phyloP scores from a whole-genome alignment of 2,888 invertebrate genomes.

The Thera britannica region DNA sequence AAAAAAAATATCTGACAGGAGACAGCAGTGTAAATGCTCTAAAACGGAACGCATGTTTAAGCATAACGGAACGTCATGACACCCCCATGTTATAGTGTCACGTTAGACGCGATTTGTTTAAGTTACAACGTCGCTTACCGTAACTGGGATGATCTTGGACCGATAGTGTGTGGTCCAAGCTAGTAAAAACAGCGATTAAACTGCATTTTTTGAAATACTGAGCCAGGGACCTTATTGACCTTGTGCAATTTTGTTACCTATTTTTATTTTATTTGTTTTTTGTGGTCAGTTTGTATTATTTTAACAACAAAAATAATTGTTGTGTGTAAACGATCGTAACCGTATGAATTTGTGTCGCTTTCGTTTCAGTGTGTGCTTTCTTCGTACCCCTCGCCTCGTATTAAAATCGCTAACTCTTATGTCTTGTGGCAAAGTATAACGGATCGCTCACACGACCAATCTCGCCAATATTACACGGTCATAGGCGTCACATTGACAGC shows the following conservation, averaged over 20 bases:
- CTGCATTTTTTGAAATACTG: neutral
- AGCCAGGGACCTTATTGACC: no score
- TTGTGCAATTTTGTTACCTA: no score
- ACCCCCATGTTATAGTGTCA: slow-evolving; percentile 33
- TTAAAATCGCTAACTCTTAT: slow-evolving; percentile 9
- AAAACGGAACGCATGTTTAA: slow-evolving; percentile 33
- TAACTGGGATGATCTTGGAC: slow-evolving; percentile 58
- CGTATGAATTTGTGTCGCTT: no score
- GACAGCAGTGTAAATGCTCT: slow-evolving; percentile 7
- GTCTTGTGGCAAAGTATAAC: slow-evolving; percentile 18
- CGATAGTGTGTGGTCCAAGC: slow-evolving; percentile 42
- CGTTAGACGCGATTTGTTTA: slow-evolving; percentile 52
- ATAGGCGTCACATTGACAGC: slow-evolving; percentile 26
- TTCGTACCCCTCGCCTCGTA: no score
- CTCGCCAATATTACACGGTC: slow-evolving; percentile 35
- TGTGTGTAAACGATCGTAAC: no score
- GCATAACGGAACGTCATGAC: slow-evolving; percentile 45
- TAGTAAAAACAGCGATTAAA: slow-evolving; percentile 32
- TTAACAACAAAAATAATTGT: no score
- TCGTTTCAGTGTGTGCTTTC: no score
- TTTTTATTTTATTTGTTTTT: no score
- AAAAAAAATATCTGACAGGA: no score
- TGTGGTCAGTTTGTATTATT: no score
- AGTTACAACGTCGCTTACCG: slow-evolving; percentile 59
- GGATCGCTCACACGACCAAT: slow-evolving; percentile 29